Evolutionary conservation across 2,888 invertebrate species (phyloP).

Genomic region (Loripinus fragilis): DNA sequence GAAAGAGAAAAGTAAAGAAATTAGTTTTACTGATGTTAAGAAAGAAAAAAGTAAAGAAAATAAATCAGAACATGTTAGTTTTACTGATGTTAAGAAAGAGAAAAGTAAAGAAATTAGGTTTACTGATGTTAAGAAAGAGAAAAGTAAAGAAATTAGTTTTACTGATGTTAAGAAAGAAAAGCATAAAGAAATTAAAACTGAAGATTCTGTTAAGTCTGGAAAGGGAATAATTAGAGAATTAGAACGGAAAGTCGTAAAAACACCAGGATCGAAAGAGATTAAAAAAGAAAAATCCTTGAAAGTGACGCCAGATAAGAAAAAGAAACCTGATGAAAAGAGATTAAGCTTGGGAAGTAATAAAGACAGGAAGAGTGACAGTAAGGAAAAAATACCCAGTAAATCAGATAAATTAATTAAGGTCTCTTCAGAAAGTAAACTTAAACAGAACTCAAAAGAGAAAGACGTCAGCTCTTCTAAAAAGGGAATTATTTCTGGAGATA

Average conservation of each 20-base stretch:
- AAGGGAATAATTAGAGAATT: constrained; percentile 6
- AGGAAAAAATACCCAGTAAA: not conserved
- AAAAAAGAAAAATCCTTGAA: not conserved
- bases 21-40: not conserved
- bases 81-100: not conserved
- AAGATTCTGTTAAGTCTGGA: constrained; percentile 14
- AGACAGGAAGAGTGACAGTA: not conserved
- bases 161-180: constrained; percentile 1
- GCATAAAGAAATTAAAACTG: constrained; percentile 24
- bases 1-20: not conserved
- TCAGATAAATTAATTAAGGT: not conserved
- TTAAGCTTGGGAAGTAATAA: not conserved
- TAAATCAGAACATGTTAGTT: too few relatives aligned
- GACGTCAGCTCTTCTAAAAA: not conserved
- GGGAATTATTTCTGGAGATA: not conserved
- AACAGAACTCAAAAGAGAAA: not conserved
- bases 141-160: not conserved
- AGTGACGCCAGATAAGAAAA: constrained; percentile 4
- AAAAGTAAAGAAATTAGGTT: constrained; percentile 23
- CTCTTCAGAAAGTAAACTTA: not conserved
- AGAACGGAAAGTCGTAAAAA: not conserved
- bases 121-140: constrained; percentile 9
- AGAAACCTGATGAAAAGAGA: not conserved
- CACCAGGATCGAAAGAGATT: not conserved
- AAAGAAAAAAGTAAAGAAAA: not conserved